These are phyloP conservation scores for Melitaea athalia DNA, from an alignment of 2,888 invertebrate species.

Conservation along the genomic window DNA sequence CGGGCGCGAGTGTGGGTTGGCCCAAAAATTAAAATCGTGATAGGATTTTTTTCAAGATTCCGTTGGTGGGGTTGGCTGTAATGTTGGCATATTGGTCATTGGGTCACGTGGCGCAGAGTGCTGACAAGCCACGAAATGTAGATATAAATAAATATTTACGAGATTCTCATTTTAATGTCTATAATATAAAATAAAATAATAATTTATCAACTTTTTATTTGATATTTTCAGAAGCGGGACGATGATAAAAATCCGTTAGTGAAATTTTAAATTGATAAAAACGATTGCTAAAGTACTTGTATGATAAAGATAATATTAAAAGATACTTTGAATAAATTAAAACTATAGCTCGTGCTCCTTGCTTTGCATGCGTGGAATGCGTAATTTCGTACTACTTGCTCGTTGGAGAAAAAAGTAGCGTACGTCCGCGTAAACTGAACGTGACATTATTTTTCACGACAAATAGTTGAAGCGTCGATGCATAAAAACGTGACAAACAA, in stretches of 20 bases:
- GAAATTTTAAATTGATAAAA: neutral
- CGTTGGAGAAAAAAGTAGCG: neutral
- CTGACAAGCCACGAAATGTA: constrained; percentile 11
- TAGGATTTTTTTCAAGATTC: constrained; percentile 68
- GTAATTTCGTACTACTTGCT: constrained; percentile 3
- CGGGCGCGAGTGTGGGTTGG: constrained; percentile 76
- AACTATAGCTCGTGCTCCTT: neutral
- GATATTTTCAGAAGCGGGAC: neutral
- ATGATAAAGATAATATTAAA: neutral
- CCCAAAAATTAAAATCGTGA: constrained; percentile 79
- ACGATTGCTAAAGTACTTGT: neutral
- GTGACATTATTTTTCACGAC: neutral
- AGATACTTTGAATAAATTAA: neutral
- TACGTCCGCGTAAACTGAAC: neutral
- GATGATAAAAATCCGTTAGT: constrained; percentile 5
- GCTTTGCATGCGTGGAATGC: neutral
- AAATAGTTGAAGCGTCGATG: neutral
- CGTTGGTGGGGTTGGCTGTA: constrained; percentile 47
- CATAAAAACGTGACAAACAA: neutral
- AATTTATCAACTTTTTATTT: neutral
- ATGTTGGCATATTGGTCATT: constrained; percentile 62
- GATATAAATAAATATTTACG: neutral
- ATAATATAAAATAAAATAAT: too few relatives aligned
- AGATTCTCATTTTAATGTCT: neutral
- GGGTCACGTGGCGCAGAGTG: constrained; percentile 46